Evolutionary conservation across 2,113 vertebrate genomes (phyloP).

Genomic region (Elanoides forficatus): DNA sequence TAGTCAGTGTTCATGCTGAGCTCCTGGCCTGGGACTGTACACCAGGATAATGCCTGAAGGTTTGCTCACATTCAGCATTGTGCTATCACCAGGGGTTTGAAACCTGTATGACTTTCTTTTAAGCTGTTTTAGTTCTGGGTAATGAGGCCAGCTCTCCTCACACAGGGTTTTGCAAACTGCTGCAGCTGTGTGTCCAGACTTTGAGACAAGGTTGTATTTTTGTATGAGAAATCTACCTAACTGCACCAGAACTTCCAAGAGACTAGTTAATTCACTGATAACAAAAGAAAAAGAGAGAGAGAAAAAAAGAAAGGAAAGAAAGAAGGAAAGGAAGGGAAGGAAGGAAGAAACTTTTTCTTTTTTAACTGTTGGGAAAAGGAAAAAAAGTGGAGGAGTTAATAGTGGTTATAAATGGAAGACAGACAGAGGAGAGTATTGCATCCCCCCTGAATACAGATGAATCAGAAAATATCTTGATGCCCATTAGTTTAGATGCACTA

Average conservation of each 20-base stretch:
- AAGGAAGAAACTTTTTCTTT: not conserved
- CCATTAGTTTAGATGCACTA: not conserved
- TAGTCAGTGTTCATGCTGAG: not conserved
- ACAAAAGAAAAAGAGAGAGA: no score
- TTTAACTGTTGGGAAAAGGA: not conserved
- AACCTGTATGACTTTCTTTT: not conserved
- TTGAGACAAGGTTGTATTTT: not conserved
- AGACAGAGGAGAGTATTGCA: not conserved
- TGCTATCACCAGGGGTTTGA: not conserved
- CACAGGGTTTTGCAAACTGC: not conserved
- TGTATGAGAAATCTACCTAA: not conserved
- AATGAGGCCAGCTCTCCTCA: not conserved
- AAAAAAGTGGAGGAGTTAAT: not conserved
- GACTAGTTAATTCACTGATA: not conserved
- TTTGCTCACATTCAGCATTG: not conserved
- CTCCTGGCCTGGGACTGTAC: not conserved
- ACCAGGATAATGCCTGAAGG: not conserved
- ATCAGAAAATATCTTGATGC: not conserved
- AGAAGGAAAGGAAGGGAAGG: fast-evolving
- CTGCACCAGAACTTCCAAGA: not conserved
- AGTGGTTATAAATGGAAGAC: not conserved
- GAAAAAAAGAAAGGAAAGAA: fast-evolving
- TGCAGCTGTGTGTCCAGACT: not conserved
- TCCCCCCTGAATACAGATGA: not conserved
- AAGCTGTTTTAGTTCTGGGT: not conserved